A percentile compares a stretch with the other conserved stretches of the same genome.
Evolutionary conservation across 1,140 invertebrate genomes (phyloP).

Genomic region (Saccostrea cuccullata): DNA sequence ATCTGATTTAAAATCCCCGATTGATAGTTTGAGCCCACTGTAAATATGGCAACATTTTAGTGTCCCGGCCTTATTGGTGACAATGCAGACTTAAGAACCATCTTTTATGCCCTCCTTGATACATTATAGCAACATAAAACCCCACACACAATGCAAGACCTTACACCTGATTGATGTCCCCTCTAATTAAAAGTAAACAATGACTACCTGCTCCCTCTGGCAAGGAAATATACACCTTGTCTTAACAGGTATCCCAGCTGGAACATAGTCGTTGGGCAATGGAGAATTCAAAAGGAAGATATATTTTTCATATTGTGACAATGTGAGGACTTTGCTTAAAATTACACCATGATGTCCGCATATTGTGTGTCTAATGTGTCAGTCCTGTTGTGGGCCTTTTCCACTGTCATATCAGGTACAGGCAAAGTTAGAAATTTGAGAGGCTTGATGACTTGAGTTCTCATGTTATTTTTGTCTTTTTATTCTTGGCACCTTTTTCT

Average conservation of each 20-base stretch:
- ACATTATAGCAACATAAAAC: conserved; percentile 25
- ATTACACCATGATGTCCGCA: conserved; percentile 1
- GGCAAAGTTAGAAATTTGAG: neutral
- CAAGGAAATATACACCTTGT: conserved; percentile 24
- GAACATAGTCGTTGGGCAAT: neutral
- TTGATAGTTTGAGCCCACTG: conserved; percentile 26
- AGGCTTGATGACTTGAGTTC: neutral
- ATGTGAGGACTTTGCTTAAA: neutral
- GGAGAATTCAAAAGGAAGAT: neutral
- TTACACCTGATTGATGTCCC: conserved; percentile 27
- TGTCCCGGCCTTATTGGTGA: neutral
- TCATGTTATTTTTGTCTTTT: neutral
- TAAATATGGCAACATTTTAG: conserved; percentile 32
- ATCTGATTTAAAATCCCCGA: conserved; percentile 7
- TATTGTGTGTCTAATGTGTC: conserved; percentile 12
- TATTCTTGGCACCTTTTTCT: conserved; percentile 21
- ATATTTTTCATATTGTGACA: neutral
- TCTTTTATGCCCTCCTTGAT: conserved; percentile 1
- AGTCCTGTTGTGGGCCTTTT: neutral
- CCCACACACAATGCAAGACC: conserved; percentile 30
- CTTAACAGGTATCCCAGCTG: neutral
- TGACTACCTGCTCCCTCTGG: conserved; percentile 35
- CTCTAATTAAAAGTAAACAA: conserved; percentile 38
- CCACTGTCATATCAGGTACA: conserved; percentile 9
- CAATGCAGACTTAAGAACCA: conserved; percentile 33